A percentile compares a stretch with the other conserved stretches of the same genome.
Evolutionary conservation across 2,797 vertebrate species (phyloP).

Genomic region (Trachops cirrhosus): DNA sequence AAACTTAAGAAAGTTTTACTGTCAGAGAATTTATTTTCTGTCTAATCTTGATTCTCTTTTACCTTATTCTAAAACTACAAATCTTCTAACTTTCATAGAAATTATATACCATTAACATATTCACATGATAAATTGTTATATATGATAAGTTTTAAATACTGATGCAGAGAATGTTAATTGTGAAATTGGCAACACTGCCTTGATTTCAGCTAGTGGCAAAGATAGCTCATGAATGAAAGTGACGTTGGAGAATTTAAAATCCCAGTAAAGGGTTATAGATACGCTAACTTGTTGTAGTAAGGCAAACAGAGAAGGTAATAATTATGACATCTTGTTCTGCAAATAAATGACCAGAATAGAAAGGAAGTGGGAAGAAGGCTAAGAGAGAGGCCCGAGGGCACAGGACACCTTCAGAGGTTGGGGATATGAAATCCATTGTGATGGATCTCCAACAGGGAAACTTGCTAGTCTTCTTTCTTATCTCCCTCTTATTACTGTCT

Average conservation of each 20-base stretch:
- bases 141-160: neutral
- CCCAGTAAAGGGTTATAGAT: neutral
- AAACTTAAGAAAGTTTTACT: neutral
- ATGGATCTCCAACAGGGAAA: fast-evolving
- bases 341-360: neutral
- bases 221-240: neutral
- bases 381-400: neutral
- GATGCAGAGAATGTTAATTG: neutral
- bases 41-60: neutral
- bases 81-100: neutral
- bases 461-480: neutral
- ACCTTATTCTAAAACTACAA: neutral
- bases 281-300: neutral
- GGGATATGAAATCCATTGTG: neutral
- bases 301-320: neutral
- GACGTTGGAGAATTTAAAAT: neutral
- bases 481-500: no score
- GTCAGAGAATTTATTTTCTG: neutral
- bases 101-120: neutral
- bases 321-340: neutral
- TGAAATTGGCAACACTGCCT: neutral
- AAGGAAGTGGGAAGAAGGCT: neutral
- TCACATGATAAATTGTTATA: neutral
- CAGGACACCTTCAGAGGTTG: fast-evolving
- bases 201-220: neutral